Conservation (phyloP, 2,797 vertebrate genomes). For the Pogoniulus pusillus region DNA sequence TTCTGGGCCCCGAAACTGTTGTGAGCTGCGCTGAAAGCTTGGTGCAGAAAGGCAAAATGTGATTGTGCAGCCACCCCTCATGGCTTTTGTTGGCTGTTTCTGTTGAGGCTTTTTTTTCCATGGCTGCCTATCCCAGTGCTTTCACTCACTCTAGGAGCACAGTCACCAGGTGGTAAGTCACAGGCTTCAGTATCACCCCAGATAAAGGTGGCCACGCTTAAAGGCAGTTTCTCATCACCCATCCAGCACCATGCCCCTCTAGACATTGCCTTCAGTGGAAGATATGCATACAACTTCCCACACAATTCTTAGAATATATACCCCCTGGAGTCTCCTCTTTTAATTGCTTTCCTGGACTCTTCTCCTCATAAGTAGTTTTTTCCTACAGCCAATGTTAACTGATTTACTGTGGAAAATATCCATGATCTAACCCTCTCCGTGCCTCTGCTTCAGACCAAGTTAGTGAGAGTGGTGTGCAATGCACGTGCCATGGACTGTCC, state of each 20-base stretch:
- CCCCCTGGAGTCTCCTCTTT: background rate
- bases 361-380: conserved; percentile 55
- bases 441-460: conserved; percentile 20
- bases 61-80: fast-evolving
- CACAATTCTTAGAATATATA: background rate
- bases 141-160: background rate
- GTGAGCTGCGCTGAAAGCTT: background rate
- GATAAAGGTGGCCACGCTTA: background rate
- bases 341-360: conserved; percentile 49
- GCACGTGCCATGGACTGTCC: background rate
- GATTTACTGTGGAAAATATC: conserved; percentile 62
- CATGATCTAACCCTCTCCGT: conserved; percentile 52
- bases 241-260: background rate
- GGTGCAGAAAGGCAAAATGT: background rate
- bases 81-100: background rate
- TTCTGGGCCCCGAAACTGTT: background rate
- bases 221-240: background rate
- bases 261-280: conserved; percentile 18
- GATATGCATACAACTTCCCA: conserved; percentile 33
- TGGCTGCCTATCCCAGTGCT: background rate
- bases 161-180: background rate
- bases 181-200: background rate
- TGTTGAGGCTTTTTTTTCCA: background rate
- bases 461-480: background rate
- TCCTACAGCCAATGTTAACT: conserved; percentile 48